Base-by-base conservation (phyloP, 2,113 vertebrate genomes). In the Callithrix jacchus region DNA sequence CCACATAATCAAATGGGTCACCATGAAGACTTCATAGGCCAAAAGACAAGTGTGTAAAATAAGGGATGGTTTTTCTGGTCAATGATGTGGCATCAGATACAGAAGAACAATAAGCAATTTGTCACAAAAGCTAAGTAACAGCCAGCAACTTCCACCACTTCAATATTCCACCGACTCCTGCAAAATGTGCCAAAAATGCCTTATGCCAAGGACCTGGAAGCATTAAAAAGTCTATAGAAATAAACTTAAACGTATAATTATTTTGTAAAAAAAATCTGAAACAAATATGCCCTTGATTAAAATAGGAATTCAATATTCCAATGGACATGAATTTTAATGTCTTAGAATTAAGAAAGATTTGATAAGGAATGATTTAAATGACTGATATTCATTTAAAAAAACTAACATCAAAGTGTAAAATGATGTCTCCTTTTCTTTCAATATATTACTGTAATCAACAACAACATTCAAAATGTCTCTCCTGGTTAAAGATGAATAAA, bases 291-390 rank as follows among this genome's bases (percentile, higher is more conserved):
- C 54, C 47, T 8, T 56, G 47, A 85, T 92, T 89, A 47, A 76
- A 89, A 89, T 80, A 40, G 71, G 64, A 84, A 96, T 70, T 20
- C 52, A 95, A 70, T 77, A 79, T 87, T 87, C 27, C 93, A 95
- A 89, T 18, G 87, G 54, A 66, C 32, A 88, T 52, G 81, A 83
- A 95, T 86, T 61, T 93, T 76, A 91, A 77, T 68, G 49, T 30
- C 84, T 23, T 35, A 61, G 47, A 81, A 92, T 76, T 91, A 80
- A 87, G 85, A 83, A 94, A 92, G 25, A 3, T 40, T 89, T 23
- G 13, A 4, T 54, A 9, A 88, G 13, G 30, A 37, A 89, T 37
- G 8, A 52, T 58, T 89, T 66, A 52, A 87, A 68, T n/a, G 73
- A 91, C 32, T 74, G 27, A 77, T 83, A 73, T 93, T 93, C 17